Evolutionary conservation across 2,113 vertebrate genomes (phyloP).

Genomic region (Chaetura pelagica): DNA sequence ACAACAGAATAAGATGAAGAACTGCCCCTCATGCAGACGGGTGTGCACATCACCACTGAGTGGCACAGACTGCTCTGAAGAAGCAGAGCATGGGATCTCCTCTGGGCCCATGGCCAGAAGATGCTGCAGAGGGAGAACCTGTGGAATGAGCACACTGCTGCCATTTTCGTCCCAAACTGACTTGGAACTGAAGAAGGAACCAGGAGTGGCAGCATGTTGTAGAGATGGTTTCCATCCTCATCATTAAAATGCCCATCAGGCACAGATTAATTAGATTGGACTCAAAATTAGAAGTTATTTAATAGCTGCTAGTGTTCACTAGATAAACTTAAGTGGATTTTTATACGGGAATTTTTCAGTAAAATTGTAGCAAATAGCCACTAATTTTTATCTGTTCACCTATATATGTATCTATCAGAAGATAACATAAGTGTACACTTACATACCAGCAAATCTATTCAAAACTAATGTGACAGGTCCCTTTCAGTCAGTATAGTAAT

Average conservation of each 20-base stretch:
- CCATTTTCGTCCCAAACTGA: neutral
- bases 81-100: neutral
- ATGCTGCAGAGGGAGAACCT: neutral
- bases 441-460: neutral
- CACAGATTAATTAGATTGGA: neutral
- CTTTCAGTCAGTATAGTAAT: neutral
- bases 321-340: neutral
- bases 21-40: neutral
- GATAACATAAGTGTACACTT: neutral
- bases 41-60: neutral
- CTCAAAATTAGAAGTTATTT: neutral
- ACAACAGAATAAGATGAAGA: neutral
- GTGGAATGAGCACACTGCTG: neutral
- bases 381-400: neutral
- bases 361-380: neutral
- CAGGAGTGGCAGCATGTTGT: neutral
- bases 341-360: neutral
- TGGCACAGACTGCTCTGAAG: fast-evolving
- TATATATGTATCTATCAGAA: neutral
- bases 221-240: neutral
- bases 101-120: neutral
- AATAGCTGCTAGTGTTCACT: neutral
- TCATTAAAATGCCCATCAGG: neutral
- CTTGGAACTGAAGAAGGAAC: neutral
- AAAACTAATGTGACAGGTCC: neutral